Conservation (phyloP, 2,113 vertebrate genomes). For the Forbesichthys papilliferus region DNA sequence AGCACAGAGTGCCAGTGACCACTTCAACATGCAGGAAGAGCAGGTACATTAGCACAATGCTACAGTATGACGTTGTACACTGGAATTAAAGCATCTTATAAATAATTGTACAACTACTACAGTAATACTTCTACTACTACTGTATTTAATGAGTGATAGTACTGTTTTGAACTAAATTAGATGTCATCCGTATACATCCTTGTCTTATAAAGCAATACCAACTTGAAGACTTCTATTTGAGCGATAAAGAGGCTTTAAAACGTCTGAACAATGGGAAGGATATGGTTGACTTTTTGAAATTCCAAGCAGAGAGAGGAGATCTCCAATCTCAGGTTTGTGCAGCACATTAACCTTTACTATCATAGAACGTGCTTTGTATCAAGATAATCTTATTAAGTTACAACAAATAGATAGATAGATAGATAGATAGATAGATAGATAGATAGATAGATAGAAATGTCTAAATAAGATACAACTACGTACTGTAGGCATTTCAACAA, state of each 20-base stretch:
- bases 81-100: too few species aligned
- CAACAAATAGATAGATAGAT: not conserved
- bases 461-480: not conserved
- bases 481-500: not conserved
- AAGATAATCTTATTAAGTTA: not conserved
- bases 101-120: not conserved
- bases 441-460: not conserved
- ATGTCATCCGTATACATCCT: not conserved
- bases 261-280: conserved; percentile 81
- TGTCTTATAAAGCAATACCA: conserved; percentile 75
- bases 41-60: conserved; percentile 71
- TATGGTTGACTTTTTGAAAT: conserved; percentile 84
- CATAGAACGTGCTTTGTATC: not conserved
- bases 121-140: not conserved
- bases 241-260: conserved; percentile 78
- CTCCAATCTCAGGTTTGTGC: conserved; percentile 81
- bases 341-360: not conserved
- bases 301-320: conserved; percentile 85
- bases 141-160: not conserved
- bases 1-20: conserved; percentile 79
- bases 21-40: conserved; percentile 68
- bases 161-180: not conserved
- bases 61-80: not conserved
- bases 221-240: conserved; percentile 82
- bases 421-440: not conserved